Percentiles rank a stretch among this genome's conserved stretches.
These are phyloP conservation scores for Atlantisia rogersi DNA, from an alignment of 2,113 vertebrate species.

Conservation along the genomic window DNA sequence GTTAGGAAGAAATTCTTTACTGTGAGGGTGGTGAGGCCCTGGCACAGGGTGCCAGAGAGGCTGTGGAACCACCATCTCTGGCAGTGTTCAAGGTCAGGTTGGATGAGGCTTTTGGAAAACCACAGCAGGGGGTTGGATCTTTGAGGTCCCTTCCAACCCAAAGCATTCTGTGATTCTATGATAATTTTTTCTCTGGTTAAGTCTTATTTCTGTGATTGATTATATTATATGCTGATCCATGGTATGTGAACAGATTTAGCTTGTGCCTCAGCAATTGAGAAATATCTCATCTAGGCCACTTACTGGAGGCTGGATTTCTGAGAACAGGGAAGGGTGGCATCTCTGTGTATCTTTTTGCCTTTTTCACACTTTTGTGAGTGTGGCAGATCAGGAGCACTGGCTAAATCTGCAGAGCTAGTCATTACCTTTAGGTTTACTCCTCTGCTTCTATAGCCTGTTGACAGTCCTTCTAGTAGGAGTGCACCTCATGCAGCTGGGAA, in stretches of 20 bases:
- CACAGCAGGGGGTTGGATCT: too few relatives aligned
- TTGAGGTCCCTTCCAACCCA: too few relatives aligned
- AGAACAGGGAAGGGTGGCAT: background rate
- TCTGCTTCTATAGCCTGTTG: background rate
- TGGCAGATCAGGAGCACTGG: background rate
- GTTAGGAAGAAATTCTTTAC: too few relatives aligned
- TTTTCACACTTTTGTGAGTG: background rate
- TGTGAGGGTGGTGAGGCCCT: too few relatives aligned
- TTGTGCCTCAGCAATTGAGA: background rate
- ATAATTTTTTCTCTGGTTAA: background rate
- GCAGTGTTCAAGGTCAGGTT: too few relatives aligned
- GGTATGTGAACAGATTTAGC: background rate
- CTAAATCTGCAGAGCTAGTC: background rate
- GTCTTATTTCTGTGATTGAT: background rate
- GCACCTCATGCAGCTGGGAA: background rate
- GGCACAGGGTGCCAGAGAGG: too few relatives aligned
- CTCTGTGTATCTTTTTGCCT: background rate
- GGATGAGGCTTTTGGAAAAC: too few relatives aligned
- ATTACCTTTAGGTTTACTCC: background rate
- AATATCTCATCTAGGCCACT: background rate
- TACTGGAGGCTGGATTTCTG: background rate
- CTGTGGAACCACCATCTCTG: too few relatives aligned
- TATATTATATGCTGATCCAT: background rate
- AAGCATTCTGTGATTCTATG: too few relatives aligned
- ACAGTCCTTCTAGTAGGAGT: background rate